Conservation (phyloP, 1,140 invertebrate species). For the Calycopis cecrops region DNA sequence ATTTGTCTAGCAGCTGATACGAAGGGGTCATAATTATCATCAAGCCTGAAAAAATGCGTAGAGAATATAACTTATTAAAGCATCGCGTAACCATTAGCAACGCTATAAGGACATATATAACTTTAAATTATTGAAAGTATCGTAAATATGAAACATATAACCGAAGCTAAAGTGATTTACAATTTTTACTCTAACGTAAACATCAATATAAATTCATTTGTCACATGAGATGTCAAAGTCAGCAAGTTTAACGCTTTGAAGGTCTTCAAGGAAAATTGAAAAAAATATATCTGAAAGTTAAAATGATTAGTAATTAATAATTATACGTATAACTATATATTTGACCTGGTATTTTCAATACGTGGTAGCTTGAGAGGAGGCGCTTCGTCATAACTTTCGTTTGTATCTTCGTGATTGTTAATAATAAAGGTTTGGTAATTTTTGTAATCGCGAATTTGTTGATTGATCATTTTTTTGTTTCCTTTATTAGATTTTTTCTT, state of each 20-base stretch:
- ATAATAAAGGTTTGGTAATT: constrained; percentile 60
- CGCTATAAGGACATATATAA: no score
- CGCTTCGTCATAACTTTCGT: constrained; percentile 52
- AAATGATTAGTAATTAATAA: background rate
- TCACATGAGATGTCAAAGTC: no score
- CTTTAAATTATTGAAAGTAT: no score
- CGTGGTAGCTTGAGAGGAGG: constrained; percentile 62
- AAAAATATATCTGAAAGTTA: background rate
- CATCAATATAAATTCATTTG: background rate
- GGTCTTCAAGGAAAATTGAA: background rate
- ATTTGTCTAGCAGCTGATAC: constrained; percentile 71
- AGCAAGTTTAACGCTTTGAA: no score
- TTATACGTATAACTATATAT: background rate
- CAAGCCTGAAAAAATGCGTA: constrained; percentile 53
- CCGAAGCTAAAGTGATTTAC: no score
- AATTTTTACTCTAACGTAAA: no score
- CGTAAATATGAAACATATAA: no score
- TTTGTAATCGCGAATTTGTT: constrained; percentile 38
- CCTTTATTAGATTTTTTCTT: constrained; percentile 29
- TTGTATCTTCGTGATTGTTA: constrained; percentile 29
- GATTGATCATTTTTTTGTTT: constrained; percentile 42
- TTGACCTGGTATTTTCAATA: constrained; percentile 59
- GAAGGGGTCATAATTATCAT: constrained; percentile 70
- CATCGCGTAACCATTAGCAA: no score
- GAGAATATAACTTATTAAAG: constrained; percentile 8